Evolutionary conservation across 1,140 invertebrate genomes (phyloP), one percentile per base, ranked within the genome.

Genomic region (Drosophila mojavensis): DNA sequence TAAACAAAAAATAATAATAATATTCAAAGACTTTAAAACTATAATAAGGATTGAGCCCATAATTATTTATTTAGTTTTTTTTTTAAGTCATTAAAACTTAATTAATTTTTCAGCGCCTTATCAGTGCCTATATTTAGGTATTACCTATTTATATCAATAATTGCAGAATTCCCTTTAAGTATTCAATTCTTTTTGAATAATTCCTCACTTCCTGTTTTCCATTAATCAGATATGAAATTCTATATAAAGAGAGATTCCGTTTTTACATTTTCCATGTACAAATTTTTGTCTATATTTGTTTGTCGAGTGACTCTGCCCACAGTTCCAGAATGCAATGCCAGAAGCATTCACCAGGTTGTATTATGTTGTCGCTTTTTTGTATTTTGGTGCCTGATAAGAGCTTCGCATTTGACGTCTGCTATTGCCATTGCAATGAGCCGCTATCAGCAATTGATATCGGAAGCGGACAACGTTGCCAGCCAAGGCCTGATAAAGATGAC

Each of bases 371-470:
- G 20, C 9, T 9, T 36, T 9, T 36, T 36, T 10, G 6, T 36
- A 30, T 15, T 2, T 13, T 51, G 10, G 9, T 2, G 6, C 3
- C 7, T 24, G 47, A 62, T 50, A 62, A 50, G 39, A 43, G 50
- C 20, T 26, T 15, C 28, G 59, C 26, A 24, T n/a, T 45, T 51
- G 48, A 51, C 48, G 24, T 13, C 48, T n/a, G 48, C 24, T 26
- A 39, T 62, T 51, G 66, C 41, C 17, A 28, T 54, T 56, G 59
- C 60, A 33, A 39, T 39, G 36, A 33, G 63, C 30, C 61, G 50
- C 47, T 77, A 77, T 77, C 74, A 73, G 69, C 53, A 62, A 67
- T 73, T 73, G 74, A 67, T 73, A 77, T 77, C 74, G 74, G 68
- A 77, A 73, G 74, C 74, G 62, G 62, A 66, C 68, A 41, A 62